Percentiles rank a stretch among this genome's conserved stretches.
Evolutionary conservation across 2,113 vertebrate species (phyloP).

Genomic region (Colossoma macropomum): DNA sequence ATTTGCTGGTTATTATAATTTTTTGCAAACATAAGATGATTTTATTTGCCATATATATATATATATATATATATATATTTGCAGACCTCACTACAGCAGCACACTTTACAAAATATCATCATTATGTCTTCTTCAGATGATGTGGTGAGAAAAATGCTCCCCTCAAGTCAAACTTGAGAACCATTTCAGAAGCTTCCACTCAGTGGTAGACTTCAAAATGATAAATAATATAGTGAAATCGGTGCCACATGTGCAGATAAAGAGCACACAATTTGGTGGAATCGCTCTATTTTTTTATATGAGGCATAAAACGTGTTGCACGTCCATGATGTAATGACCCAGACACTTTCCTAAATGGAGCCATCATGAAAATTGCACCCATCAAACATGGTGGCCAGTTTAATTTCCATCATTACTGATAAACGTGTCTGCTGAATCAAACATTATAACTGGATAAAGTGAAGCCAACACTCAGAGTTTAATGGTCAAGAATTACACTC

Average conservation of each 20-base stretch:
- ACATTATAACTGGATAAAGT: background rate
- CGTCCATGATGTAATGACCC: background rate
- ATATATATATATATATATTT: too few relatives aligned
- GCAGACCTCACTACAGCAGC: too few relatives aligned
- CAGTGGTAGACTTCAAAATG: background rate
- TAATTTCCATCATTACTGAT: background rate
- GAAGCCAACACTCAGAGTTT: background rate
- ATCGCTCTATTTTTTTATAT: background rate
- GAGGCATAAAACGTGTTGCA: background rate
- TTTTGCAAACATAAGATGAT: too few relatives aligned
- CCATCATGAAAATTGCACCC: slow-evolving; percentile 1
- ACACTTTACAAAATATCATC: too few relatives aligned
- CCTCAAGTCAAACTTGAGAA: background rate
- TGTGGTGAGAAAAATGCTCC: background rate
- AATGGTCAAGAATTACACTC: background rate
- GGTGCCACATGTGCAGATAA: background rate
- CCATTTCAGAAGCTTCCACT: background rate
- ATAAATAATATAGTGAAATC: background rate
- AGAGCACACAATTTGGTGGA: background rate
- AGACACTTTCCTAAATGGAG: background rate
- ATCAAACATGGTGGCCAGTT: background rate
- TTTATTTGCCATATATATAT: too few relatives aligned
- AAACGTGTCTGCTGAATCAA: background rate
- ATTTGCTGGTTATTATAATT: too few relatives aligned
- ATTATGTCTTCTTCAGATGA: too few relatives aligned